Base-by-base conservation (phyloP, 2,888 invertebrate genomes). In the Sepiola atlantica region DNA sequence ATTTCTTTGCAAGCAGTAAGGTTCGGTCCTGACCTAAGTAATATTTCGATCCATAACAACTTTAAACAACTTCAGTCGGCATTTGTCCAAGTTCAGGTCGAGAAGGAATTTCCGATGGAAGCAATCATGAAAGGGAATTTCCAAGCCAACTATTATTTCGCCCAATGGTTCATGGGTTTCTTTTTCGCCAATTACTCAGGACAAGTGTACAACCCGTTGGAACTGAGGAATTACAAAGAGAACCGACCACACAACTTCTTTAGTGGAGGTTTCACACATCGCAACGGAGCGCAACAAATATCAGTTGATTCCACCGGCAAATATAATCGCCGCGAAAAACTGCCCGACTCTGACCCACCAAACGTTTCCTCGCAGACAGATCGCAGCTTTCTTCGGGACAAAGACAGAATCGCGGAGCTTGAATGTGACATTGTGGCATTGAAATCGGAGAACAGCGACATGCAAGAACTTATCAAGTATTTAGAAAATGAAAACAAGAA, bases 101-200 rank as follows among this genome's bases (percentile, higher is more conserved):
- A 91, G 20, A 91, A 91, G 21, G 54, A 91, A 24, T n/a, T 91
- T 54, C 91, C 91, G 24, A 91, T 91, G 91, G 91, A 91, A 14
- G 35, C 28, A 6, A 91, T 91, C 14, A 91, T 91, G 91, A 35
- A 28, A 28, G 91, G 91, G 28, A 91, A 91, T 54, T 91, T 91
- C 91, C 91, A 91, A 45, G 91, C 91, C 0, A 91, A 91, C 21
- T 91, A 32, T 21, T 91, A 91, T 20, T 91, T 91, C 35, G 91
- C 35, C 21, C 91, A 91, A 45, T 91, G 91, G 91, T 91, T 91
- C 28, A 91, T 45, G 91, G 91, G 91, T 6, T 91, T 91, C 54
- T 91, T 91, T 91, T 35, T 45, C 45, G 91, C 91, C 54, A 91
- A 91, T 28, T 91, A 91, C 45, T 24, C 45, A 6, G 91, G 91